Base-by-base conservation (phyloP, 2,888 invertebrate genomes). In the Eupithecia exiguata region DNA sequence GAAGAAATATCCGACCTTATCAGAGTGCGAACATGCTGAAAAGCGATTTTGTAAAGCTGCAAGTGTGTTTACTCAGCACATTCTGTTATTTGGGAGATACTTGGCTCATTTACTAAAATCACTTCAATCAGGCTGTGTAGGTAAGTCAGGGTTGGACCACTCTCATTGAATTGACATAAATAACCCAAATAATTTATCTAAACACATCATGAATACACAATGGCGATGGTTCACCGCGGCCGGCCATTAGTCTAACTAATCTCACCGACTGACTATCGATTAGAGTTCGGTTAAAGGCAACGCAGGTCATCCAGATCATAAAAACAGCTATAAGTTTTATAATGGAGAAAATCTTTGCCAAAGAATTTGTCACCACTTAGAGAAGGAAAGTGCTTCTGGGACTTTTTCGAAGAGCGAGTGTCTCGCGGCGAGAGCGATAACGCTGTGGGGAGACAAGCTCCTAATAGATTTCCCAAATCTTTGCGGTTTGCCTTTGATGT, bases 261-360 rank as follows among this genome's bases (percentile, higher is more conserved):
- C 77, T 77, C 77, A 70, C 72, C 38, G 69, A 70, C 72, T 30
- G 69, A 68, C 72, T 77, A 77, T 74, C 72, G 74, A 77, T 77
- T 77, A 73, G 62, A 74, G 66, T 69, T 73, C 67, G 53, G n/a
- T 62, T 63, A 16, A 30, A 73, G 72, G 5, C 30, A 21, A 14
- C 16, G 12, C 30, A 58, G 16, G 16, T 68, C 30, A 73, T 61
- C 75, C 49, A 18, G 67, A 5, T 36, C 61, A 66, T 46, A 21
- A 21, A 35, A 4, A 14, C 16, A 40, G 21, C n/a, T 30, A 2
- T 14, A 62, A 16, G 61, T 62, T 53, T 21, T 21, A 53, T 0
- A 10, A 53, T 53, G n/a, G 43, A 43, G 43, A n/a, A 49, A 49
- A 49, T 49, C n/a, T 53, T 53, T 53, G 10, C 21, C 53, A 53